Percentiles rank a stretch among this genome's conserved stretches.
Evolutionary conservation across 1,140 invertebrate species (phyloP).

Genomic region (Drosophila carrolli): DNA sequence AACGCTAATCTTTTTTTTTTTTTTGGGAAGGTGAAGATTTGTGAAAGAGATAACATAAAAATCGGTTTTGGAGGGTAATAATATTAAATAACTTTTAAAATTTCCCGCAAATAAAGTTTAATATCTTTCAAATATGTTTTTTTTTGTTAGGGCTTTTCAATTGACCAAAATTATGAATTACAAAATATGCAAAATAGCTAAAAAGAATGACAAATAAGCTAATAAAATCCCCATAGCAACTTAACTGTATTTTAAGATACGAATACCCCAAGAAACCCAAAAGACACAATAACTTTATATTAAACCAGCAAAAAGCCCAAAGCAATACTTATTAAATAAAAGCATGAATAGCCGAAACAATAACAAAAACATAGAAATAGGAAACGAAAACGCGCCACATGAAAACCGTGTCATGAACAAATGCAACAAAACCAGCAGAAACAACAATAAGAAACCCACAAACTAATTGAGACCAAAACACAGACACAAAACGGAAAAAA

Average conservation of each 20-base stretch:
- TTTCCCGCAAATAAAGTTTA: neutral
- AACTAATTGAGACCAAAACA: conserved; percentile 54
- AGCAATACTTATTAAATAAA: conserved; percentile 21
- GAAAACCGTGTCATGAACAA: conserved; percentile 80
- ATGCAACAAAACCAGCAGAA: conserved; percentile 71
- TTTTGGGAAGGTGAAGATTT: conserved; percentile 15
- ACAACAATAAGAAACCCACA: conserved; percentile 54
- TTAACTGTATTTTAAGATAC: conserved; percentile 19
- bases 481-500: conserved; percentile 49
- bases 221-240: conserved; percentile 21
- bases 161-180: neutral
- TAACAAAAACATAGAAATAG: conserved; percentile 64
- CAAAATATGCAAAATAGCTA: conserved; percentile 1
- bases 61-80: conserved; percentile 1
- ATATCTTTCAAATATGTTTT: neutral
- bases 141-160: too few relatives aligned
- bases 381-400: conserved; percentile 78
- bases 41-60: neutral
- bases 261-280: conserved; percentile 17
- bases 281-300: conserved; percentile 59
- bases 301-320: conserved; percentile 39
- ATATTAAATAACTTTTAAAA: neutral
- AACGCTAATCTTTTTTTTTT: conserved; percentile 46
- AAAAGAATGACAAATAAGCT: conserved; percentile 33
- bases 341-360: conserved; percentile 37